Base-by-base conservation (phyloP, 2,888 invertebrate genomes). In the Ophonus ardosiacus region DNA sequence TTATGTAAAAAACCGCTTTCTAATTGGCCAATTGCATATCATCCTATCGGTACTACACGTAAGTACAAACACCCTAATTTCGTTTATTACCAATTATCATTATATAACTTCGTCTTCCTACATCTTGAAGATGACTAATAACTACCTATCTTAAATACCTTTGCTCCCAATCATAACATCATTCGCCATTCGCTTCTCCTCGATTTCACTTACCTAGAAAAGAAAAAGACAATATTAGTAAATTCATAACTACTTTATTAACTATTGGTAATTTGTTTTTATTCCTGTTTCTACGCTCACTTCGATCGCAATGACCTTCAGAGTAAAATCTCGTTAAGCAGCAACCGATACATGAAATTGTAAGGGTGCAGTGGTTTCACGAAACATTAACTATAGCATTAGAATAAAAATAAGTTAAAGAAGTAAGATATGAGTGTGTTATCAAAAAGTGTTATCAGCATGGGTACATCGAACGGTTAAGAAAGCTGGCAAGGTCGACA, bases 191-290 rank as follows among this genome's bases (percentile, higher is more conserved):
- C 15, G 15, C 15, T 68, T 7, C 31, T 7, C 15, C 31, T 15
- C 21, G 38, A 68, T 24, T 56, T 24, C 7, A 57, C 78, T 78
- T 78, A 78, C 78, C 78, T 78, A 56, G 17, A 78, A 78, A 15
- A 76, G 43, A 74, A 15, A 24, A 78, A 78, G 56, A 56, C 7
- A 78, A 56, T 78, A 78, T 43, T 68, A 68, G 38, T 68, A 68
- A 31, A 63, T 24, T 8, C 17, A 59, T 18, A 13, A 18, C 13
- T 8, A 31, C 31, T 31, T 31, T 31, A 31, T 31, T 8, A 51
- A 51, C 43, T 2, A 51, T 51, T 51, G 43, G 43, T 59, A 59
- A 59, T 17, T 59, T 10, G 17, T 17, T 59, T 59, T 59, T 59
- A 59, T 59, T 59, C 31, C 31, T 51, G 43, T 51, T 51, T 51